Evolutionary conservation across 2,888 invertebrate genomes (phyloP).

Genomic region (Cantharis flavilabris): DNA sequence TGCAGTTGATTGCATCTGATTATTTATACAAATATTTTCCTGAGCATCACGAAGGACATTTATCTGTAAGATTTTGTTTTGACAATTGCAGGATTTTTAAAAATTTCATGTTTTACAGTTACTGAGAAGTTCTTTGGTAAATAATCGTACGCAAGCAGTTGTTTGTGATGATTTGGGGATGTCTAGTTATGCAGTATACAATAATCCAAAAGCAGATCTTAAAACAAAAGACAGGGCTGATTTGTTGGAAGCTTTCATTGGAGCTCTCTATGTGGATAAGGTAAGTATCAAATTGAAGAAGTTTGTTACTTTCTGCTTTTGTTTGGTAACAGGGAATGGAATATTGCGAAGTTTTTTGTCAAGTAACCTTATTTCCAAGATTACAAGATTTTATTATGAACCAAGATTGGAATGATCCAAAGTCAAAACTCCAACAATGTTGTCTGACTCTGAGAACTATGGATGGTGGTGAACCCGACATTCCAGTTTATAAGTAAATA

Average conservation of each 20-base stretch:
- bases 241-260: constrained; percentile 93
- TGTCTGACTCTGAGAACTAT: constrained; percentile 93
- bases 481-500: constrained; percentile 91
- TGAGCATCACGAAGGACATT: constrained; percentile 98
- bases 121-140: constrained; percentile 93
- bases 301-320: not conserved
- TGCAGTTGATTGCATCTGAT: constrained; percentile 95
- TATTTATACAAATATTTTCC: constrained; percentile 97
- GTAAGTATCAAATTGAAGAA: constrained; percentile 45
- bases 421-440: constrained; percentile 98
- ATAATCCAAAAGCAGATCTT: constrained; percentile 87
- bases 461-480: constrained; percentile 96
- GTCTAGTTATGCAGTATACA: constrained; percentile 89
- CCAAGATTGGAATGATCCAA: constrained; percentile 99
- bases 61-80: constrained; percentile 72
- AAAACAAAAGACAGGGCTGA: constrained; percentile 97
- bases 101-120: constrained; percentile 62
- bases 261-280: constrained; percentile 95
- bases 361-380: constrained; percentile 86
- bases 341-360: constrained; percentile 88
- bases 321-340: constrained; percentile 67
- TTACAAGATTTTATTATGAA: constrained; percentile 97
- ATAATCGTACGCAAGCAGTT: constrained; percentile 95
- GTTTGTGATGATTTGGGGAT: constrained; percentile 98
- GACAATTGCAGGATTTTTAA: not conserved